Base-by-base conservation (phyloP, 2,797 vertebrate species). In the Acanthurus tractus region DNA sequence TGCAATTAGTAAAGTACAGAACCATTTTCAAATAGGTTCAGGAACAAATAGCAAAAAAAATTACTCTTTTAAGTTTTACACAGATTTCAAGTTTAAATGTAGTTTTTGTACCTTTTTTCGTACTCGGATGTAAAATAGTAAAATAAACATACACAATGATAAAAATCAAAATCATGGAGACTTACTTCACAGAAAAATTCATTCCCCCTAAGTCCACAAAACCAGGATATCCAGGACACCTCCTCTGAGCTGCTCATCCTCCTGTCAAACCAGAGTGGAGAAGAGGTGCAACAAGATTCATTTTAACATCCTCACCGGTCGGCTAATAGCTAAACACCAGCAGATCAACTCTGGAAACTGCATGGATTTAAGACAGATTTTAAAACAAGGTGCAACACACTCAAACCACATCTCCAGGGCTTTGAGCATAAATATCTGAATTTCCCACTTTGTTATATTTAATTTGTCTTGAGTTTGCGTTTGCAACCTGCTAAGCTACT, bases 191-290 rank as follows among this genome's bases (percentile, higher is more conserved):
- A 98, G 88, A 98, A 98, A 90, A 98, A 98, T 54, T 98, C 97
- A 83, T 98, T 98, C 46, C 97, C 97, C 74, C 97, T 95, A 76
- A 98, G 94, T 65, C 97, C 97, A 93, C 97, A 98, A 90, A 98
- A 98, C 97, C 97, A 98, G 89, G 97, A 98, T 87, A 98, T 98
- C 97, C 97, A 98, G 76, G 97, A 98, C 59, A 98, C 97, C 90
- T 98, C 97, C 79, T 98, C 97, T 58, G 97, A 98, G 87, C 97
- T 98, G 89, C 97, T 98, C 97, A 98, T 98, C 88, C 96, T 96
- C 76, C 84, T 87, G 2, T 1, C 20, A 40, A 11, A 36, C 29
- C 29, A 12, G 29, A 36, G 0, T 22, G 8, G 20, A 0, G 0
- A 18, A 65, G 29, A 29, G 29, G 29, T 29, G 29, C 29, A 18